These are phyloP conservation scores for Diadema setosum DNA, from an alignment of 35 echinoderm and acorn worm species.

Conservation along the genomic window DNA sequence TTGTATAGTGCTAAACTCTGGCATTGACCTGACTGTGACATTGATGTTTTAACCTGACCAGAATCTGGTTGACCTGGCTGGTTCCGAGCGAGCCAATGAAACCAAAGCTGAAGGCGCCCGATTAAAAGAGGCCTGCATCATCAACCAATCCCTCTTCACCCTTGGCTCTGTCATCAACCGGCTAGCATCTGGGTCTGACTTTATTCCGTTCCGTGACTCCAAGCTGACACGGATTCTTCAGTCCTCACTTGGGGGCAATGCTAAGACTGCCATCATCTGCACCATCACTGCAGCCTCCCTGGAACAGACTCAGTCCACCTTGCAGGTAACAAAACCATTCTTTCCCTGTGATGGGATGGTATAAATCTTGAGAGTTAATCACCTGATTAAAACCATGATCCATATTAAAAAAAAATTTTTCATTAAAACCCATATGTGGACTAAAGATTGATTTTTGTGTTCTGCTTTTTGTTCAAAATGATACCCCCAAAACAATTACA, in stretches of 20 bases:
- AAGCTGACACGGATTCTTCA: slow-evolving; percentile 86
- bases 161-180: slow-evolving; percentile 85
- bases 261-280: slow-evolving; percentile 93
- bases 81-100: slow-evolving; percentile 81
- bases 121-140: slow-evolving; percentile 79
- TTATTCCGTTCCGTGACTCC: slow-evolving; percentile 86
- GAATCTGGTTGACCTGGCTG: slow-evolving; percentile 91
- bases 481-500: too few species aligned
- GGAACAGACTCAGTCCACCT: slow-evolving; percentile 82
- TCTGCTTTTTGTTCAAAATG: too few species aligned
- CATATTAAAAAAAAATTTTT: too few species aligned
- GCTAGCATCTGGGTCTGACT: slow-evolving; percentile 36
- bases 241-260: slow-evolving; percentile 82
- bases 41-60: slow-evolving; percentile 5
- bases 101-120: slow-evolving; percentile 70
- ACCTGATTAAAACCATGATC: too few species aligned
- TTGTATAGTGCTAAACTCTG: too few species aligned
- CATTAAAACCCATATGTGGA: too few species aligned
- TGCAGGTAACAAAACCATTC: slow-evolving; percentile 34
- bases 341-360: too few species aligned
- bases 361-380: too few species aligned
- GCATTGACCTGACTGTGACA: too few species aligned
- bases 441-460: too few species aligned
- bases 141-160: slow-evolving; percentile 69
- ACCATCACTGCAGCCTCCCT: slow-evolving; percentile 75